Percentiles rank a stretch among this genome's conserved stretches.
These are phyloP conservation scores for Solenopsis fugax DNA, from an alignment of 1,140 invertebrate genomes.

Conservation along the genomic window DNA sequence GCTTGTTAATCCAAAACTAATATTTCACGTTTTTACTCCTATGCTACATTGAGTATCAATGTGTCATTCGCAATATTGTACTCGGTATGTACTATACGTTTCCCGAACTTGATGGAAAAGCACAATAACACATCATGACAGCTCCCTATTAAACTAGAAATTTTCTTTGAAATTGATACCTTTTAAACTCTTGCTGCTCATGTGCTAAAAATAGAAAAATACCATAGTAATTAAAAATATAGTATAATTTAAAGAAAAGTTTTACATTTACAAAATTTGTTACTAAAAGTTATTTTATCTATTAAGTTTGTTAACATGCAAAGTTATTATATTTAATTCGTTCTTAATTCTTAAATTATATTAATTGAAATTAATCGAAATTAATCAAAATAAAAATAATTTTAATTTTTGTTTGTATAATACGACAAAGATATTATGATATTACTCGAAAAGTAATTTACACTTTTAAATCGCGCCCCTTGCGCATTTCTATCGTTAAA, in stretches of 20 bases:
- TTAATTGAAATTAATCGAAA: neutral
- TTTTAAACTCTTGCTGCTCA: neutral
- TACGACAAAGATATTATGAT: neutral
- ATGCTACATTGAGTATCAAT: conserved; percentile 7
- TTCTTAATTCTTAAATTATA: neutral
- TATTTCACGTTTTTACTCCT: conserved; percentile 14
- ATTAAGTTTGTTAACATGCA: conserved; percentile 12
- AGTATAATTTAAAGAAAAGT: neutral
- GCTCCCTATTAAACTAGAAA: neutral
- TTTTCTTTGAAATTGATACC: conserved; percentile 22
- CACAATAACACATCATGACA: neutral
- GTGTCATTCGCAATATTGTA: conserved; percentile 22
- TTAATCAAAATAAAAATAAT: neutral
- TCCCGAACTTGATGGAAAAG: conserved; percentile 1
- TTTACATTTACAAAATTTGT: neutral
- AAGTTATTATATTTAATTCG: conserved; percentile 3
- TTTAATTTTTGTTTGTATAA: neutral
- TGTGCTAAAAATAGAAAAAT: neutral
- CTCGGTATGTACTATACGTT: neutral
- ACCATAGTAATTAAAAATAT: neutral
- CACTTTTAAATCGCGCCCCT: neutral
- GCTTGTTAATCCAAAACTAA: conserved; percentile 3
- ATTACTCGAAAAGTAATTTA: neutral
- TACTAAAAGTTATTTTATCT: neutral
- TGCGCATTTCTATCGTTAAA: neutral